phyloP scores from a whole-genome alignment of 2,113 vertebrate genomes.

The Actinemys pallida region DNA sequence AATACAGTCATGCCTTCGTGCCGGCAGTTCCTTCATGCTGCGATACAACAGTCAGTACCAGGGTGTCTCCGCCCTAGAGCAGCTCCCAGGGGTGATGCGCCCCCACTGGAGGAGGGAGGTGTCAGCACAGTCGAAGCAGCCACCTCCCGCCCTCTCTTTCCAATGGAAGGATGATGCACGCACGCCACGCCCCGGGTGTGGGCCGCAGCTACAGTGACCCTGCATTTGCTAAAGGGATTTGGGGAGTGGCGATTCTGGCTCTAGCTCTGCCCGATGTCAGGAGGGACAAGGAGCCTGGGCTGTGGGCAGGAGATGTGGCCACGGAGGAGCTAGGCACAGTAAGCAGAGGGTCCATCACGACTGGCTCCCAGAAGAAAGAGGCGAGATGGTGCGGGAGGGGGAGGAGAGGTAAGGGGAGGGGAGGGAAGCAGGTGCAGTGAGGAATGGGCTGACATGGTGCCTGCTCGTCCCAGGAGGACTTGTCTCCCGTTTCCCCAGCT shows the following conservation, averaged over 20 bases:
- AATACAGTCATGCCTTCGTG: background rate
- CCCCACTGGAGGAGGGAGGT: background rate
- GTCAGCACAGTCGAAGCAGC: background rate
- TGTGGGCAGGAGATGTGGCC: too few species aligned
- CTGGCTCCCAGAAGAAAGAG: conserved; percentile 14
- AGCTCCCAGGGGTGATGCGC: background rate
- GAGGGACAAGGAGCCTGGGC: background rate
- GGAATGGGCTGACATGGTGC: background rate
- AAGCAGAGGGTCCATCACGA: background rate
- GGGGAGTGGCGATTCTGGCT: background rate
- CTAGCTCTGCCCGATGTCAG: background rate
- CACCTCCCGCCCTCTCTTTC: too few species aligned
- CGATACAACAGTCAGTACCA: background rate
- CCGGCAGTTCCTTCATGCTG: background rate
- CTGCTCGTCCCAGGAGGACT: background rate
- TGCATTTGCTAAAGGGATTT: too few species aligned
- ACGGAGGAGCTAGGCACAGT: background rate
- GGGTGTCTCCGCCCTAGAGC: background rate
- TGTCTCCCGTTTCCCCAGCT: background rate
- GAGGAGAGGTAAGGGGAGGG: background rate
- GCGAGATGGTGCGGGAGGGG: background rate
- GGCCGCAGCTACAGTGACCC: background rate
- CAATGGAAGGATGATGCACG: too few species aligned
- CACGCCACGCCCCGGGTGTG: too few species aligned
- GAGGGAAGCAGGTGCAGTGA: background rate